Evolutionary conservation across 2,888 invertebrate species (phyloP), one percentile per base, ranked within the genome.

Genomic region (Rhopalosiphum nymphaeae): DNA sequence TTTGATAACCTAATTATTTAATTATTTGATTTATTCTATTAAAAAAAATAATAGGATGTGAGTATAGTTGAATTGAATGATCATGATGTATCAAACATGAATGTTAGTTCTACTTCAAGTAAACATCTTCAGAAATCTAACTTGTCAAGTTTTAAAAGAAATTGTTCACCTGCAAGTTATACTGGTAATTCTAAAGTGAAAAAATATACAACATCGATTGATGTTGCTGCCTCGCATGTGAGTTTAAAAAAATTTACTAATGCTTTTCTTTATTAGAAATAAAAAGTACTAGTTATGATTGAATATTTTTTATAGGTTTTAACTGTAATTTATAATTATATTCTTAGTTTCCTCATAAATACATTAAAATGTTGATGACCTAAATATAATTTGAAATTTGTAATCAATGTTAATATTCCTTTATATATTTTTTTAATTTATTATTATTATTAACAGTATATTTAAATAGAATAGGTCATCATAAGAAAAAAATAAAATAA

Each of bases 91-190:
- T 67, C 92, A 53, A 92, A 78, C 5, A 53, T 78, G 53, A 25
- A 88, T 78, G 25, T 36, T 36, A 92, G 61, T 87, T 88, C 67
- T 21, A 53, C 49, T 88, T 42, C 61, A 36, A 88, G 42, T 4
- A 92, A 91, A 25, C 25, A 26, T 7, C 67, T 46, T 46, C n/a
- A 7, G 44, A 92, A 10, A 46, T 36, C 46, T 91, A 61, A 89
- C 10, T n/a, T 10, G 25, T 61, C 91, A 85, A 85, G n/a, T 85
- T 91, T 78, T 36, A 92, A 92, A 61, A 92, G 86, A 67, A 91
- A 91, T 84, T 67, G 42, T 67, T 61, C 67, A 11, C 26, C 91
- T 56, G n/a, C 16, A n/a, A 86, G 1, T 29, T 21, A 86, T 21
- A 10, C 16, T 49, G n/a, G 11, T 86, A 42, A 49, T 67, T 36